These are phyloP conservation scores for Plagodis dolabraria DNA, from an alignment of 2,888 invertebrate species.

Conservation along the genomic window DNA sequence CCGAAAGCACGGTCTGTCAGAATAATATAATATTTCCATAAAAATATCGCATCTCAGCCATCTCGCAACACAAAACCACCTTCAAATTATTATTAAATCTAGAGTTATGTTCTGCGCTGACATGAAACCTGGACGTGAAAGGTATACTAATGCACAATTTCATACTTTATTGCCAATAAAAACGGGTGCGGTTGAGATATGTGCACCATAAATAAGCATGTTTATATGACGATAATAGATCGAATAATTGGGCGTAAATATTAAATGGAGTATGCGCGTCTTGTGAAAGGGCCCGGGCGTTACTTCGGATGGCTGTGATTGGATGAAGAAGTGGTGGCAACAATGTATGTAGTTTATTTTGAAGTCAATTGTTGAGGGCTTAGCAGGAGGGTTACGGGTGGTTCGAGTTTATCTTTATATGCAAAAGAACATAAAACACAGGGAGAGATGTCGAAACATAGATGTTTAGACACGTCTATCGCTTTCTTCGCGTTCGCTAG, in stretches of 20 bases:
- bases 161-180: constrained; percentile 80
- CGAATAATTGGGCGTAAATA: constrained; percentile 75
- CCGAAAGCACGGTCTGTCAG: constrained; percentile 56
- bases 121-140: constrained; percentile 72
- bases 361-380: constrained; percentile 17
- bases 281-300: constrained; percentile 49
- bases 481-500: too few species aligned
- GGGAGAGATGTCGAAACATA: too few species aligned
- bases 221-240: constrained; percentile 74
- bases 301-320: constrained; percentile 50
- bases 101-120: constrained; percentile 68
- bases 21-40: constrained; percentile 69
- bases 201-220: constrained; percentile 66
- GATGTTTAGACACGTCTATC: too few species aligned
- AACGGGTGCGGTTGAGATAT: constrained; percentile 54
- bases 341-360: constrained; percentile 56
- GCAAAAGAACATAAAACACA: too few species aligned
- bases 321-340: constrained; percentile 46
- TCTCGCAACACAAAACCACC: constrained; percentile 65
- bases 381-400: not conserved
- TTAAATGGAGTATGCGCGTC: constrained; percentile 57
- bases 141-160: constrained; percentile 78
- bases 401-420: too few species aligned
- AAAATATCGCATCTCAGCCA: constrained; percentile 67
- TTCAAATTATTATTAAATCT: constrained; percentile 68